Conservation (phyloP, 1,140 invertebrate species). For the Anadara kagoshimensis region DNA sequence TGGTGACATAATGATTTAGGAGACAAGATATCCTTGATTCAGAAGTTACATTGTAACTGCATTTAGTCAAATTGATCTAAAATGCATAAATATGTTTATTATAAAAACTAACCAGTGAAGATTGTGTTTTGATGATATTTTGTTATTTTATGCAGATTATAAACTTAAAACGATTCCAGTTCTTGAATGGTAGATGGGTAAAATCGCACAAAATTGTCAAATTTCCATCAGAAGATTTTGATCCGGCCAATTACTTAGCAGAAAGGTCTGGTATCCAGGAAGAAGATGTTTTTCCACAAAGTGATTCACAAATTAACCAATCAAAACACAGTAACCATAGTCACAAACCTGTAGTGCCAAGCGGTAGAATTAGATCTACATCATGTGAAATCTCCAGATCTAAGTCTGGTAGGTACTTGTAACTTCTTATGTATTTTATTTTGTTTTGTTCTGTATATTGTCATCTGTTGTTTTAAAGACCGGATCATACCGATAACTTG, state of each 20-base stretch:
- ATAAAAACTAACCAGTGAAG: too few relatives aligned
- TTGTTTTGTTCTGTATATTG: too few relatives aligned
- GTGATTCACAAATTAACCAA: constrained; percentile 17
- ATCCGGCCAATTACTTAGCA: constrained; percentile 77
- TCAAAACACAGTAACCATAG: constrained; percentile 20
- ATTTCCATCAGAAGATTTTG: constrained; percentile 88
- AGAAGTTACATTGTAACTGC: too few relatives aligned
- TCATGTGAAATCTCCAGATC: constrained; percentile 6
- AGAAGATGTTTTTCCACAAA: constrained; percentile 1
- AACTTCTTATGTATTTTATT: too few relatives aligned
- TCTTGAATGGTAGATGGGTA: constrained; percentile 91
- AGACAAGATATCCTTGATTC: too few relatives aligned
- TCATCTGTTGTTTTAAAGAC: too few relatives aligned
- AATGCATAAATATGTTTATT: too few relatives aligned
- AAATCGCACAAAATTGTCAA: constrained; percentile 94
- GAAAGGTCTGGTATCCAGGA: constrained; percentile 12
- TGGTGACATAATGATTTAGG: too few relatives aligned
- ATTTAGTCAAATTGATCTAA: too few relatives aligned
- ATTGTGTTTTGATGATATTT: too few relatives aligned
- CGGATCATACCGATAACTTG: too few relatives aligned
- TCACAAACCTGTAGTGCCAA: constrained; percentile 30
- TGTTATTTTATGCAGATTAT: constrained; percentile 81
- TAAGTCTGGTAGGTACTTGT: constrained; percentile 1
- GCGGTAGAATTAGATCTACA: constrained; percentile 20
- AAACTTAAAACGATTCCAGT: constrained; percentile 92